These are phyloP conservation scores for Macrochelys suwanniensis DNA, from an alignment of 2,797 vertebrate species.

Conservation along the genomic window DNA sequence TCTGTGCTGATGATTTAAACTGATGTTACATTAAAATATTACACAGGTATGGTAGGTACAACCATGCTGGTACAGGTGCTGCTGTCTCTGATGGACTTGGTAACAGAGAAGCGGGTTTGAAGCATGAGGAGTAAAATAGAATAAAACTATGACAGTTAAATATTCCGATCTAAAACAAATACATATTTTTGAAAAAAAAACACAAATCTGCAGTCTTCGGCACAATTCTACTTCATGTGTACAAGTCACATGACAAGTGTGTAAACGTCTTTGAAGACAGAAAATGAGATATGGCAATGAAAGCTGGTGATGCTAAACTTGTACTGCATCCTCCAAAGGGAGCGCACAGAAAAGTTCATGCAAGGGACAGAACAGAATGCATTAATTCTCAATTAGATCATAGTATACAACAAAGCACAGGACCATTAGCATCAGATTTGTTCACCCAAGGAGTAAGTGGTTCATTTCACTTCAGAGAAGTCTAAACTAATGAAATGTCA, in stretches of 20 bases:
- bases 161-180: neutral
- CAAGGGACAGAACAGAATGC: slow-evolving; percentile 81
- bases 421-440: slow-evolving; percentile 56
- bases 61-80: neutral
- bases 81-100: neutral
- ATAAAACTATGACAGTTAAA: neutral
- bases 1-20: neutral
- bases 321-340: slow-evolving; percentile 41
- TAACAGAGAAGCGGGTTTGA: neutral
- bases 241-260: neutral
- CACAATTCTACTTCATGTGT: neutral
- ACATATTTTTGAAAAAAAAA: neutral
- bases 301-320: slow-evolving; percentile 38
- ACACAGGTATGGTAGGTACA: neutral
- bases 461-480: slow-evolving; percentile 20
- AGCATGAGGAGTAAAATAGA: neutral
- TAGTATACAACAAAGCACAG: slow-evolving; percentile 71
- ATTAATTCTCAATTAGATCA: slow-evolving; percentile 89
- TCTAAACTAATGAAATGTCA: neutral
- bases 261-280: slow-evolving; percentile 1
- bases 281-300: neutral
- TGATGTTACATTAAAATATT: slow-evolving; percentile 4
- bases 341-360: slow-evolving; percentile 73
- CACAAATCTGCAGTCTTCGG: neutral
- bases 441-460: slow-evolving; percentile 76